Conservation (phyloP, 2,113 vertebrate genomes). For the Pao palembangensis region DNA sequence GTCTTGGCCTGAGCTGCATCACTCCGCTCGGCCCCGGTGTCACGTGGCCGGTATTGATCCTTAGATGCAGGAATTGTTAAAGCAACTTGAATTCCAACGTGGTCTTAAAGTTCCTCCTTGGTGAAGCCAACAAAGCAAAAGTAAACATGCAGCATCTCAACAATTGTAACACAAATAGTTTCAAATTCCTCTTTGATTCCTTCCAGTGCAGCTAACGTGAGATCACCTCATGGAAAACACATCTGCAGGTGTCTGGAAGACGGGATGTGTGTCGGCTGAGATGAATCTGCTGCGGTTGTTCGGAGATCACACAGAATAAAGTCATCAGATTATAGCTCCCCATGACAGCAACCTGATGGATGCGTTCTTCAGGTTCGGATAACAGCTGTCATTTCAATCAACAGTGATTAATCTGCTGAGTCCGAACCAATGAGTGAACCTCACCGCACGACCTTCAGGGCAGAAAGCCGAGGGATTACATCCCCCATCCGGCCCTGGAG, state of each 20-base stretch:
- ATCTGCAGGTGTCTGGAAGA: not conserved
- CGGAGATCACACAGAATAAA: constrained; percentile 10
- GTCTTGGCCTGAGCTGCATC: constrained; percentile 45
- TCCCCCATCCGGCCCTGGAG: no score
- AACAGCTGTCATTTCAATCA: constrained; percentile 25
- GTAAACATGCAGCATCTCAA: constrained; percentile 3
- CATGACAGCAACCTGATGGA: constrained; percentile 21
- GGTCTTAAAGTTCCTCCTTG: constrained; percentile 31
- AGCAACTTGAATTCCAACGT: constrained; percentile 54
- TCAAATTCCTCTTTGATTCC: not conserved
- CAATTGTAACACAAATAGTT: not conserved
- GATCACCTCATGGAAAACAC: not conserved
- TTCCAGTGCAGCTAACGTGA: no score
- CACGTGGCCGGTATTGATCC: constrained; percentile 57
- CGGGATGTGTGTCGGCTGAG: constrained; percentile 22
- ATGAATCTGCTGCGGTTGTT: constrained; percentile 40
- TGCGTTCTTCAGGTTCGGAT: constrained; percentile 6
- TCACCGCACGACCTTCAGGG: not conserved
- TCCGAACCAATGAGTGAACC: constrained; percentile 11
- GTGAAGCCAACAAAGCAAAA: constrained; percentile 30
- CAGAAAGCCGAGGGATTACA: not conserved
- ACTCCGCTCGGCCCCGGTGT: constrained; percentile 14
- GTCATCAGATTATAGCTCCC: constrained; percentile 21
- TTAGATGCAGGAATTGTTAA: constrained; percentile 48
- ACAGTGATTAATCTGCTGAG: constrained; percentile 16